Conservation (phyloP, 2,113 vertebrate genomes). For the Crotophaga sulcirostris region DNA sequence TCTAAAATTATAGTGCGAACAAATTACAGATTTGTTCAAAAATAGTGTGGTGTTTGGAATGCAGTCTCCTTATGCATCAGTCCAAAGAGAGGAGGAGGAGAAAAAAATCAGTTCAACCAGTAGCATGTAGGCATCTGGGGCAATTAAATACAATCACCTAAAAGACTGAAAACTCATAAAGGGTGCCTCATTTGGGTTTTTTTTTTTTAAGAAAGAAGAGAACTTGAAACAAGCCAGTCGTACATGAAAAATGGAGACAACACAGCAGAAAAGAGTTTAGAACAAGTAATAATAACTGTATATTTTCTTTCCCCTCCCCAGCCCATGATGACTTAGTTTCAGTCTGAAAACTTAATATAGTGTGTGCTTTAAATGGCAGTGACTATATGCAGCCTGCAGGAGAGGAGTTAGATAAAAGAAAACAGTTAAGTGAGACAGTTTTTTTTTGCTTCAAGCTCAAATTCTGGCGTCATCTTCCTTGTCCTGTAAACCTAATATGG, state of each 20-base stretch:
- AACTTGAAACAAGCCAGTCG: background rate
- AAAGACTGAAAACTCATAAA: background rate
- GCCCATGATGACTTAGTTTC: background rate
- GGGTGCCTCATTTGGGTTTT: background rate
- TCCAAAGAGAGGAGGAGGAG: background rate
- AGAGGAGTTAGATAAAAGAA: background rate
- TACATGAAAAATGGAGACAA: background rate
- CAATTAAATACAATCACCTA: background rate
- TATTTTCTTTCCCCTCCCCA: background rate
- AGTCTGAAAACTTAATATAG: background rate
- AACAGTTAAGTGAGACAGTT: background rate
- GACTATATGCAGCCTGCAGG: background rate
- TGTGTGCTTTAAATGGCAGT: background rate
- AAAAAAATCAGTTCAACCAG: background rate
- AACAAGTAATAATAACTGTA: background rate
- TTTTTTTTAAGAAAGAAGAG: background rate
- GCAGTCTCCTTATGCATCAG: background rate
- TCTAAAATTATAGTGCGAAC: background rate
- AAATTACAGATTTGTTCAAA: background rate
- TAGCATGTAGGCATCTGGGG: background rate
- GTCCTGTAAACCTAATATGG: background rate
- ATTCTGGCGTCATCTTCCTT: background rate
- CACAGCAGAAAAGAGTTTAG: background rate
- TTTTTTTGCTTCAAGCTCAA: background rate
- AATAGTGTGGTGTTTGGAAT: background rate